Evolutionary conservation across 2,888 invertebrate genomes (phyloP), one percentile per base, ranked within the genome.

Genomic region (Sarcophaga variegata): DNA sequence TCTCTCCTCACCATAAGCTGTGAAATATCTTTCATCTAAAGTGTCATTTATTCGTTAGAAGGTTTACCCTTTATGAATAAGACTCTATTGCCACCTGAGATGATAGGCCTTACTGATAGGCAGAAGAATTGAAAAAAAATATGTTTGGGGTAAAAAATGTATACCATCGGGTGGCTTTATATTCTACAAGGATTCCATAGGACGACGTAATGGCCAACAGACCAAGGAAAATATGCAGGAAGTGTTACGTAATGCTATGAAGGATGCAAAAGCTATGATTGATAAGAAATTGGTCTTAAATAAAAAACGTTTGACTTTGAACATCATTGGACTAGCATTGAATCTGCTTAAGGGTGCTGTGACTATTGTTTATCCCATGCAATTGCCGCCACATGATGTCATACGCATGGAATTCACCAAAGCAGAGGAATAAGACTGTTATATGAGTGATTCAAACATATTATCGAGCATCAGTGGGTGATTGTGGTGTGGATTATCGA

Each of bases 311-410:
- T 91, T 98, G 70, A 97, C 96, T 0, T 95, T 96, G 89, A 97
- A 96, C 91, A 95, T 95, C 62, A 95, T 99, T 0, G 95, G 96
- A 88, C 96, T 97, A 90, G 97, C 97, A 0, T 90, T 99, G 67
- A 96, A 97, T 89, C 95, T 98, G 78, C 94, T 99, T 0, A 95
- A 96, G 78, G 99, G 98, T 0, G 97, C 98, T 0, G 0, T 0
- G 0, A 97, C 95, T 90, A 98, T 99, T 74, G 98, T 97, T 4
- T 99, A 98, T 93, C 98, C 98, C 0, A 98, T 97, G 96, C 97
- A 97, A 88, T 94, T 99, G 20, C 99, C 99, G 0, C 98, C 98
- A 0, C 97, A 99, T 90, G 99, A 99, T 90, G 96, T 97, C 2
- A 97, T 99, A 85, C 95, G 96, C 47, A 95, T 96, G 95, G 99